Evolutionary conservation across 37 sponge, comb jelly and placozoan genomes (phyloP).

Genomic region (Spongilla lacustris): DNA sequence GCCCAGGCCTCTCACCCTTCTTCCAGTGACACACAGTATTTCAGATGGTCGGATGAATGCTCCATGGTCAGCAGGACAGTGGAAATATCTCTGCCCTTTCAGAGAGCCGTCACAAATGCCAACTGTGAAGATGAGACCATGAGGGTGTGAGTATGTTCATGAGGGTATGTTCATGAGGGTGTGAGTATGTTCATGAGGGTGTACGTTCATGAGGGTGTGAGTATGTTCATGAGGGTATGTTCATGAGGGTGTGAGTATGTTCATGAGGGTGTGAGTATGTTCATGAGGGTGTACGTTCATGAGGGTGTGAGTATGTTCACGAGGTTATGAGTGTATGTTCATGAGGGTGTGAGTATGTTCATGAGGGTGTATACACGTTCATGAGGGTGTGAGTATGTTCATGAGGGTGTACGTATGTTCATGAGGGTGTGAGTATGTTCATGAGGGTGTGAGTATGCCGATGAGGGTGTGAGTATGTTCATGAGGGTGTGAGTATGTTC

Average conservation of each 20-base stretch:
- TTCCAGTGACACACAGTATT: conserved; percentile 71
- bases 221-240: background rate
- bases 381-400: too few relatives aligned
- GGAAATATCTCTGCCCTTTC: conserved; percentile 64
- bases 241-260: background rate
- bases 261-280: background rate
- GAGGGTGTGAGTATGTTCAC: background rate
- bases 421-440: too few relatives aligned
- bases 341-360: too few relatives aligned
- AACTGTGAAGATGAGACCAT: conserved; percentile 19
- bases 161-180: background rate
- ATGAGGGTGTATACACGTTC: too few relatives aligned
- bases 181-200: background rate
- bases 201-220: background rate
- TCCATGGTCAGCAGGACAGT: conserved; percentile 68
- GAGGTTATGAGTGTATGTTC: too few relatives aligned
- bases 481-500: background rate
- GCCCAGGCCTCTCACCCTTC: conserved; percentile 42
- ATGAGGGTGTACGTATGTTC: background rate
- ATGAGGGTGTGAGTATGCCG: too few relatives aligned
- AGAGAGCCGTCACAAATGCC: conserved; percentile 65
- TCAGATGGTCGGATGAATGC: conserved; percentile 65
- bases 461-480: background rate
- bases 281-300: too few relatives aligned
- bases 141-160: background rate